Conservation (phyloP, 2,888 invertebrate genomes). For the Agrochola circellaris region DNA sequence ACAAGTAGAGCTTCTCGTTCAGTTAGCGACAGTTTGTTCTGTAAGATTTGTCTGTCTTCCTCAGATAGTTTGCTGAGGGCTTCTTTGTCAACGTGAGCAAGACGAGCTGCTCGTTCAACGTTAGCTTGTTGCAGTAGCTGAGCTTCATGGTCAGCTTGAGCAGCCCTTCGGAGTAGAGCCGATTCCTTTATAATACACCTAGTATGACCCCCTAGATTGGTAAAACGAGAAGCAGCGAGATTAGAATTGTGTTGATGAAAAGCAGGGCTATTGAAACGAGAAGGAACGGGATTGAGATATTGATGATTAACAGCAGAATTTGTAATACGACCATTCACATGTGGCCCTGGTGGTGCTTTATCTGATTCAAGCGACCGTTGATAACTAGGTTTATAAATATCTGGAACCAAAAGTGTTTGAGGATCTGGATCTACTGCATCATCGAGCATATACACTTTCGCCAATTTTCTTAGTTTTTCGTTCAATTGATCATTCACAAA, state of each 20-base stretch:
- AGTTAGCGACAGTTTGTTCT: constrained; percentile 6
- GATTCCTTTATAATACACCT: neutral
- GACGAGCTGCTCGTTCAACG: constrained; percentile 7
- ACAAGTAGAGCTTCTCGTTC: constrained; percentile 26
- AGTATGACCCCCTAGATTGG: neutral
- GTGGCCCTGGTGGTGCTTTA: neutral
- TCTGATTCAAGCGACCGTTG: neutral
- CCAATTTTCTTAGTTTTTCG: neutral
- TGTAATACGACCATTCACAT: neutral
- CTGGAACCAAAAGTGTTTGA: constrained; percentile 16
- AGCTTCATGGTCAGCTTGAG: neutral
- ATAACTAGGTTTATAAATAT: neutral
- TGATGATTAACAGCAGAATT: neutral
- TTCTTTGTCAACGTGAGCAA: constrained; percentile 31
- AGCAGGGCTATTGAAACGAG: neutral
- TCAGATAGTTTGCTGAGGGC: constrained; percentile 33
- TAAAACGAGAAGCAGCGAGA: neutral
- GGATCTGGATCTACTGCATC: neutral
- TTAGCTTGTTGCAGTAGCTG: neutral
- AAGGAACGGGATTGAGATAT: neutral
- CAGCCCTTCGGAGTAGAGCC: neutral
- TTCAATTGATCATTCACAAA: neutral
- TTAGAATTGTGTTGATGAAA: neutral
- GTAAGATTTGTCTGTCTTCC: constrained; percentile 22
- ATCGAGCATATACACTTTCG: neutral